Base-by-base conservation (phyloP, 1,140 invertebrate species). In the Venustaconcha ellipsiformis region DNA sequence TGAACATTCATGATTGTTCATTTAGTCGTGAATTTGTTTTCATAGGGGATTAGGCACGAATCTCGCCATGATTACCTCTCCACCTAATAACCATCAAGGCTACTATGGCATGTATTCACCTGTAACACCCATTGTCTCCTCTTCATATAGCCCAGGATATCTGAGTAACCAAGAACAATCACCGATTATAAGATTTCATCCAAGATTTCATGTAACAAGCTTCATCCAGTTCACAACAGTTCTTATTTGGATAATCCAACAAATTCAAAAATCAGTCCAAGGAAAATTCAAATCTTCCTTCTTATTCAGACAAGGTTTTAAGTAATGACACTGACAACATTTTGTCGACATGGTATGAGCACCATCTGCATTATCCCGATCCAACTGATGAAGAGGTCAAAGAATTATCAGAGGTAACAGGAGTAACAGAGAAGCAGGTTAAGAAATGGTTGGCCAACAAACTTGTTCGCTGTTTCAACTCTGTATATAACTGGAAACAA, bases 401-500 rank as follows among this genome's bases (percentile, higher is more conserved):
- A 48, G 70, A 78, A 3, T 69, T 87, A 6, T 77, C 81, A 0
- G 26, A 74, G n/a, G 30, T 30, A 17, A 78, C 75, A 14, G 80
- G 80, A 62, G 80, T 85, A 15, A 82, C 79, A 15, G 73, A 65
- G 14, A 78, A 73, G 17, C 86, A 88, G 62, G 83, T 88, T 23
- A 86, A 85, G 60, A 88, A 88, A 30, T 30, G 26, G 26, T 1
- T 30, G 26, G 26, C 4, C 0, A 30, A 30, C 2, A 30, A 30
- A 30, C 57, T 84, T 62, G 85, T 86, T 2, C 78, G 86, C 0
- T 83, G 83, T n/a, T 85, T 77, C 74, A 87, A 86, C 73, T 86
- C 86, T 14, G n/a, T n/a, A n/a, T n/a, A 86, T 83, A 78, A 86
- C 82, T 30, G 84, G 83, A 18, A 82, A 83, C 72, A 81, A 84